A percentile compares a stretch with the other conserved stretches of the same genome.
These are phyloP conservation scores for Picus viridis DNA, from an alignment of 2,797 vertebrate species.

Conservation along the genomic window DNA sequence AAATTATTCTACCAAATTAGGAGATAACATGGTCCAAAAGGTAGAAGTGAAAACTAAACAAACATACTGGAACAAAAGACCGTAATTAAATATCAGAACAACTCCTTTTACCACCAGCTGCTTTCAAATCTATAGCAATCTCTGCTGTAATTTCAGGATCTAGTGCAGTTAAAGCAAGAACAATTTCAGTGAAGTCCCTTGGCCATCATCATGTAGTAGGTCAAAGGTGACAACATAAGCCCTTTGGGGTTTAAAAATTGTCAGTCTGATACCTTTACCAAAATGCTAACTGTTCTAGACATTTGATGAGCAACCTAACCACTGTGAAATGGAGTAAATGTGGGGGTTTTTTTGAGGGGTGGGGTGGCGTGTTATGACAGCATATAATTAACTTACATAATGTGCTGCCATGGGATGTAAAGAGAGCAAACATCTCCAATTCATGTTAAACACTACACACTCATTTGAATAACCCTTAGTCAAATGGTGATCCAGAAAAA, in stretches of 20 bases:
- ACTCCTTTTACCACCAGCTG: background rate
- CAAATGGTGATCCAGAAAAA: background rate
- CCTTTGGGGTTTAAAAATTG: background rate
- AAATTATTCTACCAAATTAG: background rate
- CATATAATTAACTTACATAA: constrained; percentile 49
- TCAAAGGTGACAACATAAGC: background rate
- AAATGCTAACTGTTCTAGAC: background rate
- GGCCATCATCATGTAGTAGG: background rate
- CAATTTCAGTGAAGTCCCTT: background rate
- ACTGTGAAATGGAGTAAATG: background rate
- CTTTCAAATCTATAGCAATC: background rate
- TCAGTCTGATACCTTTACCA: background rate
- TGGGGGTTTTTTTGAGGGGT: too few relatives aligned
- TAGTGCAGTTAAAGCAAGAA: background rate
- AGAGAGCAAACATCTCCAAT: background rate
- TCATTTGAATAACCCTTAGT: background rate
- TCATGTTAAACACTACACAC: background rate
- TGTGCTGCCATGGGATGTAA: background rate
- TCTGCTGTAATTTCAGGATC: background rate
- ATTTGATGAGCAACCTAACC: background rate
- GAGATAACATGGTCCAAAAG: background rate
- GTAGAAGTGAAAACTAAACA: background rate
- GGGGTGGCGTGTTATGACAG: background rate
- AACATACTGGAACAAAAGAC: background rate
- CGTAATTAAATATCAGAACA: background rate